Base-by-base conservation (phyloP, 2,113 vertebrate species). In the Lophotis ruficrista region DNA sequence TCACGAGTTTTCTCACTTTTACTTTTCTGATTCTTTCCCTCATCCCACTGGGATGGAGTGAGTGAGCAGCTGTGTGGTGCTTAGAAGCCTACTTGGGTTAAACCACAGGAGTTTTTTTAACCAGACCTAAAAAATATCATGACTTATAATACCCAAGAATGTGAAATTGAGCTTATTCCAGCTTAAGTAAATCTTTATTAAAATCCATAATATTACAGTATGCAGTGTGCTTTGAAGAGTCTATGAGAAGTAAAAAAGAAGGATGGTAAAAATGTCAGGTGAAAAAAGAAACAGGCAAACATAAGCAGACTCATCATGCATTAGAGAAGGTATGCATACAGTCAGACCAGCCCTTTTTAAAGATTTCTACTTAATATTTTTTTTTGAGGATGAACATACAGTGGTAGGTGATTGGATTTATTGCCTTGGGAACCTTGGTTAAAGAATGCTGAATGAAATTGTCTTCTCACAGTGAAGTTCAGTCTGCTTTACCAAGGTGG, bases 31-130 rank as follows among this genome's bases (percentile, higher is more conserved):
- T 53, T 66, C 43, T 60, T 23, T 71, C 12, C 20, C 10, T 30
- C 22, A 12, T 70, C n/a, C 19, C 28, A 27, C 23, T 11, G 3
- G 0, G 2, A 4, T 6, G 21, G 18, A 65, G 10, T 12, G 8
- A 81, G 14, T 5, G 8, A 81, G n/a, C 27, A 12, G 28, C 45
- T 90, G 14, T 18, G 14, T 71, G 28, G 10, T 28, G 62, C 12
- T 47, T 54, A 50, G 13, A 21, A 64, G 45, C 21, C 18, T 18
- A 7, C 7, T 33, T 22, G 35, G 64, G 50, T 77, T 90, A 80
- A 76, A 80, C 9, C 11, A 41, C 5, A 6, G 24, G 17, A 58
- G 10, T 0, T 21, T 33, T 89, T 85, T 80, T 71, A 68, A 80
- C 48, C 15, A 72, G 60, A 62, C 12, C 21, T 6, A n/a, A n/a